These are phyloP conservation scores for Zaprionus lachaisei DNA, from an alignment of 1,140 invertebrate species.

Conservation along the genomic window DNA sequence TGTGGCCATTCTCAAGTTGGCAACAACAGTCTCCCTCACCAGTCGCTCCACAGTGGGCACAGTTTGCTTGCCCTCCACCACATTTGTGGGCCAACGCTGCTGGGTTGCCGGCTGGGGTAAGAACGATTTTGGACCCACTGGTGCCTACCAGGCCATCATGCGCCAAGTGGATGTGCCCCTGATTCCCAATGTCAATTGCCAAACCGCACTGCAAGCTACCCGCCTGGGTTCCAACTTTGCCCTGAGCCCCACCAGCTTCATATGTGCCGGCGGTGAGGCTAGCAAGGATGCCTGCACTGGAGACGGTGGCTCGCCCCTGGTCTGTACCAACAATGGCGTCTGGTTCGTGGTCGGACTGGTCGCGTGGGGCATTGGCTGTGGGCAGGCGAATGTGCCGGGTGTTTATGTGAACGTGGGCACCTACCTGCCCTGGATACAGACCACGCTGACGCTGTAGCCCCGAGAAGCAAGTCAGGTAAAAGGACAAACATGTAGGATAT, in stretches of 20 bases:
- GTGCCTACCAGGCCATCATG: slow-evolving; percentile 88
- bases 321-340: slow-evolving; percentile 87
- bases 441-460: slow-evolving; percentile 59
- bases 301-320: slow-evolving; percentile 91
- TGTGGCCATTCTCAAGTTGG: slow-evolving; percentile 88
- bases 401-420: slow-evolving; percentile 89
- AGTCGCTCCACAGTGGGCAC: slow-evolving; percentile 89
- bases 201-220: slow-evolving; percentile 87
- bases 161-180: slow-evolving; percentile 90
- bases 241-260: slow-evolving; percentile 88
- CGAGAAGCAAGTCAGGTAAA: neutral
- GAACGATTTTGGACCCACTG: slow-evolving; percentile 88
- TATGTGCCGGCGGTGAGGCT: slow-evolving; percentile 91
- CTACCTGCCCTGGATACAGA: slow-evolving; percentile 88
- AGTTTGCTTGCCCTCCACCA: slow-evolving; percentile 87
- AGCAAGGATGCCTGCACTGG: slow-evolving; percentile 92
- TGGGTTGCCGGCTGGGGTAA: slow-evolving; percentile 94
- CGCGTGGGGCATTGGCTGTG: slow-evolving; percentile 91
- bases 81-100: slow-evolving; percentile 88
- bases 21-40: slow-evolving; percentile 86
- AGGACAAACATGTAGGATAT: neutral
- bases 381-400: slow-evolving; percentile 87
- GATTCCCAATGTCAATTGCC: slow-evolving; percentile 87
- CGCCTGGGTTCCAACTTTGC: slow-evolving; percentile 88
- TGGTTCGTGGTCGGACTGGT: slow-evolving; percentile 89